Conservation (phyloP, 37 sponge, comb jelly and placozoan species). For the Oopsacas minuta region DNA sequence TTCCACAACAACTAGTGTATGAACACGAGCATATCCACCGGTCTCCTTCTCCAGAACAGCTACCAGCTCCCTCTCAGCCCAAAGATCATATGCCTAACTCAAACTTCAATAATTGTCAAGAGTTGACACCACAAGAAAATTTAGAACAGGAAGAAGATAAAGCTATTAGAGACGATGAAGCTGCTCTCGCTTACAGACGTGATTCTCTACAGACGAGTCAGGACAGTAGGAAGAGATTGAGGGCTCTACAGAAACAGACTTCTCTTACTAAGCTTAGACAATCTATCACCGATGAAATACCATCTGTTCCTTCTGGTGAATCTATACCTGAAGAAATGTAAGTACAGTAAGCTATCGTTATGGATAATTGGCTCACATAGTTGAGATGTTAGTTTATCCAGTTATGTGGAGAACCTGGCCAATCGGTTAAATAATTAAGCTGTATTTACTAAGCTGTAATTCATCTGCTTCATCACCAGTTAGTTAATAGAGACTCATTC, state of each 20-base stretch:
- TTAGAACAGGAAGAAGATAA: background rate
- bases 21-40: background rate
- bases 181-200: background rate
- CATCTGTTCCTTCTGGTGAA: background rate
- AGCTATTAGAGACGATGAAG: background rate
- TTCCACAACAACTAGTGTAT: background rate
- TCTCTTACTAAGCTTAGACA: background rate
- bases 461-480: too few relatives aligned
- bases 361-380: too few relatives aligned
- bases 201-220: background rate
- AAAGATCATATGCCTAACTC: background rate
- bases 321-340: background rate
- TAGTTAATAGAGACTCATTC: too few relatives aligned
- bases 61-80: background rate
- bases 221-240: background rate
- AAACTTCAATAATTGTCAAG: background rate
- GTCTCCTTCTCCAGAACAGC: conserved; percentile 11
- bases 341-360: too few relatives aligned
- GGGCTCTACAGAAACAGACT: background rate
- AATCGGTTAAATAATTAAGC: too few relatives aligned
- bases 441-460: too few relatives aligned
- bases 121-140: background rate
- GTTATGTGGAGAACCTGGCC: too few relatives aligned
- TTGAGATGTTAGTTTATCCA: too few relatives aligned
- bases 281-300: background rate